Evolutionary conservation across 2,797 vertebrate species (phyloP), one percentile per base, ranked within the genome.

Genomic region (Huso huso): DNA sequence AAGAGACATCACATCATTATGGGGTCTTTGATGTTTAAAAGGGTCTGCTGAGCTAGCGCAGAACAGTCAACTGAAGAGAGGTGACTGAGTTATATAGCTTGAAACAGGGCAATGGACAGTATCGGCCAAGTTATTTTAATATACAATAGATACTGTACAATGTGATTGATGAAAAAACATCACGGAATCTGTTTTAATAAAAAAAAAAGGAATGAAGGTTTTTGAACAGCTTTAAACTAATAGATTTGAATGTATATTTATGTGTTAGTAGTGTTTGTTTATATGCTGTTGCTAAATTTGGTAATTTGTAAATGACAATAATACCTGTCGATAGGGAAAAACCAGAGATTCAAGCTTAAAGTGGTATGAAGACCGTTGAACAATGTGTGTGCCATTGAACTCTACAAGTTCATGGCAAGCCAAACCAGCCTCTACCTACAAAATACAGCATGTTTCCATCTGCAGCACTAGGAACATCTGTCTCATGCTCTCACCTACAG

Each of bases 11-110:
- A 73, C 74, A 72, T 74, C 68, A 7, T 66, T 74, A 79, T 12
- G 0, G 10, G 51, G 75, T 70, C 58, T 86, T 84, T 89, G 81
- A 89, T 83, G 73, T 82, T 67, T 53, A 55, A 83, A 84, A 84
- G 78, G 37, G 75, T 76, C 68, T 65, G 53, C 49, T 8, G 66
- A 68, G 68, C 52, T 57, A 69, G 23, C 61, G 75, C 70, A 78
- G 79, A 81, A 79, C 69, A 80, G 65, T 74, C 74, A 10, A 51
- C 62, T 48, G 66, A 62, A 66, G 1, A 50, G 70, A 18, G 55
- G 66, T 6, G 70, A 66, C 13, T n/a, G 55, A 7, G 12, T n/a
- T 58, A 58, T 58, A n/a, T 11, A 58, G 15, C 12, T 7, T 58
- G 55, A 58, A 58, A 58, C 15, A n/a, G 2, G 55, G 11, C 15